Conservation (phyloP, 2,113 vertebrate genomes). For the Oryctolagus cuniculus region mOryCun1.1 NC_091436.1:23362001-23362500, state of each 20-base stretch:
- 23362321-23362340: neutral
- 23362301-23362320: neutral
- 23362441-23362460: neutral
- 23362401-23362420: neutral
- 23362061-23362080: neutral
- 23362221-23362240: conserved; percentile 17
- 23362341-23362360: neutral
- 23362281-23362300: neutral
- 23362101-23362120: conserved; percentile 14
- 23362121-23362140: neutral
- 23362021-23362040: conserved; percentile 3
- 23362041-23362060: neutral
- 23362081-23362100: neutral
- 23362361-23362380: neutral
- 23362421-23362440: neutral
- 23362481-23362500: neutral
- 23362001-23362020: conserved; percentile 35
- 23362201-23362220: neutral
- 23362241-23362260: neutral
- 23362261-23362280: neutral
- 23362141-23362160: neutral
- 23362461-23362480: neutral
- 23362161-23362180: conserved; percentile 5
- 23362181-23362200: conserved; percentile 15
- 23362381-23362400: neutral